Base-by-base conservation (phyloP, 2,797 vertebrate genomes). In the Loris lydekkerianus region DNA sequence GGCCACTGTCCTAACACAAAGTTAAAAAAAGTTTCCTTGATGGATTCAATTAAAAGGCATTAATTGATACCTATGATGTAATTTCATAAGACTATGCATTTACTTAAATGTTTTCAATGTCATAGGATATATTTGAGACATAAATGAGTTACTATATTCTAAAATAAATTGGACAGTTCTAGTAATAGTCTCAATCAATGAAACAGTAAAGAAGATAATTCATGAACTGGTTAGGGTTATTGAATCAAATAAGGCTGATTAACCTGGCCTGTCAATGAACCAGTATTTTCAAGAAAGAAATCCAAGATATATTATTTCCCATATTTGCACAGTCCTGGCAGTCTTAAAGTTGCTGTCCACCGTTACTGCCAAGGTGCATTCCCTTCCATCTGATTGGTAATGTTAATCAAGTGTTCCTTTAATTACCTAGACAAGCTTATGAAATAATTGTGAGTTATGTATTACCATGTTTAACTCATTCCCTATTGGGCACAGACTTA, bases 1-100 rank as follows among this genome's bases (percentile, higher is more conserved):
- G 86, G 56, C 10, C 31, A 84, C 56, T 91, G 1, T 85, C n/a
- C 27, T 87, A 89, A 61, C 80, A 95, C 53, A 94, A 67, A 93
- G 10, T 96, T 95, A 96, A 80, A n/a, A n/a, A 86, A 77, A 89
- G 56, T 89, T 96, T 90, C 92, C 73, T 46, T 63, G 49, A 65
- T 23, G 70, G 43, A 96, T 97, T 92, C 37, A 95, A 96, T 95
- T 97, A 96, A 94, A 93, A 97, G 43, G 95, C 89, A 95, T 72
- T 14, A 80, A 10, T 60, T 6, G 5, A 5, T 67, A 25, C 17
- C 9, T 91, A 77, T 77, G 70, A 85, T 72, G 84, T 88, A 46
- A 77, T 96, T 96, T 69, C 81, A 92, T 93, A 72, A 23, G 8
- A 2, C 72, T 75, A 37, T 67, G 76, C 61, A 75, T 91, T 69